These are phyloP conservation scores for Lasiommata megera DNA, from an alignment of 2,888 invertebrate genomes.

Conservation along the genomic window DNA sequence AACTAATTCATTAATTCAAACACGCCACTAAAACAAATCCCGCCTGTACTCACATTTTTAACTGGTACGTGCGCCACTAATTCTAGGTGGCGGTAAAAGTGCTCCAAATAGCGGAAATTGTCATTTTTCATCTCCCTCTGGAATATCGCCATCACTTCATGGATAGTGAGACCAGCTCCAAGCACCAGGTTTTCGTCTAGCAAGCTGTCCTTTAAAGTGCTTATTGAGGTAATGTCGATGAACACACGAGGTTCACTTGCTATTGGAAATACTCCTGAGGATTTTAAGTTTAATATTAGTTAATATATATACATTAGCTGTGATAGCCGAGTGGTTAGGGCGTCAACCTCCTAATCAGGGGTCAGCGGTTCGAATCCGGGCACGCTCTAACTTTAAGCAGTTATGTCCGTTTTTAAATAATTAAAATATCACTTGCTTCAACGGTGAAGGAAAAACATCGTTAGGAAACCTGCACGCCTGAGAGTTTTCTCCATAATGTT, in stretches of 20 bases:
- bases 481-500: too few relatives aligned
- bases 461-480: too few relatives aligned
- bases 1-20: too few relatives aligned
- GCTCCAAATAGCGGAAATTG: slow-evolving; percentile 81
- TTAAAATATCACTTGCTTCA: too few relatives aligned
- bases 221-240: slow-evolving; percentile 83
- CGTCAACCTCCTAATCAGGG: too few relatives aligned
- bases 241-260: slow-evolving; percentile 66
- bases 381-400: too few relatives aligned
- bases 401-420: too few relatives aligned
- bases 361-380: too few relatives aligned
- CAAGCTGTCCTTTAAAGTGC: slow-evolving; percentile 63
- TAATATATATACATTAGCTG: too few relatives aligned
- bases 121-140: slow-evolving; percentile 53
- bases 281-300: not conserved
- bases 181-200: slow-evolving; percentile 69
- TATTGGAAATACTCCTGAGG: slow-evolving; percentile 71
- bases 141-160: slow-evolving; percentile 77
- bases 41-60: slow-evolving; percentile 85
- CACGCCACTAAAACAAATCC: too few relatives aligned
- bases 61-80: slow-evolving; percentile 87
- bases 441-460: too few relatives aligned
- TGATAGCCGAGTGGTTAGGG: too few relatives aligned
- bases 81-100: slow-evolving; percentile 83
- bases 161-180: slow-evolving; percentile 82